Evolutionary conservation across 2,888 invertebrate species (phyloP).

Genomic region (Cryptus viduatorius): DNA sequence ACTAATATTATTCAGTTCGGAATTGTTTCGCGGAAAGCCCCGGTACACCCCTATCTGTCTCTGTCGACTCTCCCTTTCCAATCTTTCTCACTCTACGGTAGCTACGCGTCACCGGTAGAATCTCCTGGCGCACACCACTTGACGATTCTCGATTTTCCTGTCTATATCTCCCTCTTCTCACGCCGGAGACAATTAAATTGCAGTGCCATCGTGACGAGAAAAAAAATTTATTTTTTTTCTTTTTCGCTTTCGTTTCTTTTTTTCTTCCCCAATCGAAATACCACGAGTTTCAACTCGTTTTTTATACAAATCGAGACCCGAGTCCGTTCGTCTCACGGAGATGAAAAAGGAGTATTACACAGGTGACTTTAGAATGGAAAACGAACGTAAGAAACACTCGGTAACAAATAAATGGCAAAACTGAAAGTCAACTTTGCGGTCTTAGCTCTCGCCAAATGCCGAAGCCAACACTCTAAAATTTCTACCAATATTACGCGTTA

Average conservation of each 20-base stretch:
- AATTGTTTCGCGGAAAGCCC: constrained; percentile 81
- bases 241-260: not conserved
- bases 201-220: constrained; percentile 7
- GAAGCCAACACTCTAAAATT: no score
- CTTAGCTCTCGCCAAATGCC: no score
- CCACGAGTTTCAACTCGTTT: not conserved
- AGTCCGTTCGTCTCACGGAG: no score
- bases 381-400: no score
- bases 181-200: constrained; percentile 32
- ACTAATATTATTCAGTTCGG: constrained; percentile 84
- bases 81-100: not conserved
- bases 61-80: not conserved
- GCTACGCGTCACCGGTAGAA: not conserved
- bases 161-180: constrained; percentile 15
- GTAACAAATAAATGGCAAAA: no score
- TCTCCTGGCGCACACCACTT: constrained; percentile 3
- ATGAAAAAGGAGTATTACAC: no score
- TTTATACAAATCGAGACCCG: not conserved
- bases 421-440: no score
- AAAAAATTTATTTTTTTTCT: constrained; percentile 11
- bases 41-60: constrained; percentile 42
- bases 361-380: no score
- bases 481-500: no score
- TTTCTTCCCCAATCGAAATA: not conserved
- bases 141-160: constrained; percentile 40